Base-by-base conservation (phyloP, 2,113 vertebrate genomes). In the Bubo scandiacus region DNA sequence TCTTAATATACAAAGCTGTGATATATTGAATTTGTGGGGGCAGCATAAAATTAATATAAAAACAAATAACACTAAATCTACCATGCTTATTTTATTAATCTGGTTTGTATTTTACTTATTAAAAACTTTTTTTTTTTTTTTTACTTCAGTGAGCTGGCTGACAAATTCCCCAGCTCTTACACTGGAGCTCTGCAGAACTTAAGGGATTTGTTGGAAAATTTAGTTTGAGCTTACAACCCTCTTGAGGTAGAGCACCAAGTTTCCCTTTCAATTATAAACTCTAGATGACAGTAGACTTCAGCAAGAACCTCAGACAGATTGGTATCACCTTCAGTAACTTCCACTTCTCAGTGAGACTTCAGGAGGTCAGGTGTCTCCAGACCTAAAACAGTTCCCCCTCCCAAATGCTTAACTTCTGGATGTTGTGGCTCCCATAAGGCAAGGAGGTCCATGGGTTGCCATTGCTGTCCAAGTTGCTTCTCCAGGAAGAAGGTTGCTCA, bases 31-130 rank as follows among this genome's bases (percentile, higher is more conserved):
- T 88, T 88, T 72, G 68, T 75, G 52, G 30, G 38, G 52, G 54
- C 49, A 94, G 83, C 68, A 84, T 81, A 79, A 92, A 94, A 84
- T 90, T 74, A 81, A 72, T 92, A 71, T 49, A 72, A 91, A 95
- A 94, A 20, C 55, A 94, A 95, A 63, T 70, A 91, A 74, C 32
- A 59, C 5, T 63, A 59, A 81, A 49, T 91, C 47, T 79, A 18
- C 32, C 29, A 42, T 52, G n/a, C 52, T 92, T 90, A 30, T 84
- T 88, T 86, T 67, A 79, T 91, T 93, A 52, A 57, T 70, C n/a
- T 57, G 43, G 13, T 63, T 89, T 83, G 57, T 54, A 78, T 90
- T 88, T 88, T 71, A 71, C 55, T 91, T 73, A 65, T 78, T 86
- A 66, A 86, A 92, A 78, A 2, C 1, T 3, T 4, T 22, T 54